A percentile compares a stretch with the other conserved stretches of the same genome.
Conservation (phyloP, 2,888 invertebrate species). For the Horisme vitalbata region DNA sequence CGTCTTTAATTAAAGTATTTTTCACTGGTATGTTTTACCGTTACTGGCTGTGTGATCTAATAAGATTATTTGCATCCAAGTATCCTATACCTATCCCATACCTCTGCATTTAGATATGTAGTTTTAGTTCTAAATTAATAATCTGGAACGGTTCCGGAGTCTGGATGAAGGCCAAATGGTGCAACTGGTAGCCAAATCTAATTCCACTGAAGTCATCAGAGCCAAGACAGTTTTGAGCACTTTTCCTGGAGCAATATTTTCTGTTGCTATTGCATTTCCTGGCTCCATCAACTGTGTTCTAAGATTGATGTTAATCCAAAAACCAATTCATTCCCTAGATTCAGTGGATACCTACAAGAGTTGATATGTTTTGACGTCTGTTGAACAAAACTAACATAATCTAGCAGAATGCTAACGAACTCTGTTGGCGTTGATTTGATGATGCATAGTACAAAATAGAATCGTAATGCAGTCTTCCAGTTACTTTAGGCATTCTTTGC, state of each 20-base stretch:
- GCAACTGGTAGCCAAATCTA: constrained; percentile 25
- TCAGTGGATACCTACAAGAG: too few relatives aligned
- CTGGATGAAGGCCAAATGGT: constrained; percentile 28
- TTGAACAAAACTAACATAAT: constrained; percentile 22
- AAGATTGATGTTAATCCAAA: too few relatives aligned
- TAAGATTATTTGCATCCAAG: constrained; percentile 8
- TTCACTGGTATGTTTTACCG: too few relatives aligned
- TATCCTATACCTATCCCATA: constrained; percentile 1
- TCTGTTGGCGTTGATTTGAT: constrained; percentile 35
- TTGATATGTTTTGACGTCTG: too few relatives aligned
- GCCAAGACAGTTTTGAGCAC: constrained; percentile 10
- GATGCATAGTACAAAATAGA: constrained; percentile 37
- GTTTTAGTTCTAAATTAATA: constrained; percentile 14
- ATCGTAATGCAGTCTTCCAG: constrained; percentile 33
- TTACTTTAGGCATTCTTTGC: constrained; percentile 29
- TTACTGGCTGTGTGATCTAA: too few relatives aligned
- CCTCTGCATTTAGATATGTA: too few relatives aligned
- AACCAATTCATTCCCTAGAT: too few relatives aligned
- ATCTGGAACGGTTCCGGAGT: constrained; percentile 19
- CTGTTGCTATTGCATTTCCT: too few relatives aligned
- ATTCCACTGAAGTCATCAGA: constrained; percentile 9
- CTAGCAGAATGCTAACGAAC: constrained; percentile 32
- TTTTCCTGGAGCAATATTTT: constrained; percentile 16
- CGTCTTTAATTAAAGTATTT: too few relatives aligned
- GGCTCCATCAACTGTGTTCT: too few relatives aligned